Percentiles rank a stretch among this genome's conserved stretches.
Evolutionary conservation across 1,140 invertebrate species (phyloP).

Genomic region (Polyergus mexicanus): DNA sequence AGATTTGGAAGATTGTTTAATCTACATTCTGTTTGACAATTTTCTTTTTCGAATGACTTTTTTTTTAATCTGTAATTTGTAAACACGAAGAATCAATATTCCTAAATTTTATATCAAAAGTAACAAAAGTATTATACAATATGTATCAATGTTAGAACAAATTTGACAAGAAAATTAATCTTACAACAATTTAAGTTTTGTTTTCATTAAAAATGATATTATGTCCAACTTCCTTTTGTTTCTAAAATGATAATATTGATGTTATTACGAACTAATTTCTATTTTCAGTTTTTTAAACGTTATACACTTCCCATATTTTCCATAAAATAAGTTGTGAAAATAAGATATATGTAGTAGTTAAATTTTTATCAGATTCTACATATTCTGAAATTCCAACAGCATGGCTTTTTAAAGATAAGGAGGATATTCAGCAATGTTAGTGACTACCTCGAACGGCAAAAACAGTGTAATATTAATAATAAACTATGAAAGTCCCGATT

Average conservation of each 20-base stretch:
- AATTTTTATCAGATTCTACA: slow-evolving; percentile 1
- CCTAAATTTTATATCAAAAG: background rate
- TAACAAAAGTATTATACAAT: background rate
- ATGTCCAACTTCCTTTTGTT: background rate
- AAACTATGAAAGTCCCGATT: too few relatives aligned
- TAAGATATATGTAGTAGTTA: background rate
- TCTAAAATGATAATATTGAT: background rate
- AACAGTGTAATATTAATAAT: background rate
- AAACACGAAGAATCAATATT: background rate
- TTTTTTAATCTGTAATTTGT: background rate
- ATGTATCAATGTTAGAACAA: background rate
- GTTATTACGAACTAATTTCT: background rate
- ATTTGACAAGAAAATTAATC: background rate
- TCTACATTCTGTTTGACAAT: background rate
- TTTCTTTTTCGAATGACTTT: background rate
- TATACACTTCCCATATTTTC: background rate
- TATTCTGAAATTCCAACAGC: background rate
- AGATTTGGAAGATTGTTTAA: background rate
- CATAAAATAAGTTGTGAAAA: background rate
- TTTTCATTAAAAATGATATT: background rate
- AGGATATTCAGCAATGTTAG: background rate
- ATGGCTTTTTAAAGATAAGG: background rate
- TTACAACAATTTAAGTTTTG: background rate
- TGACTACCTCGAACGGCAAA: background rate
- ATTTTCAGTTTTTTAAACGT: background rate